phyloP scores from a whole-genome alignment of 2,797 vertebrate species.

The Sciurus vulgaris region DNA sequence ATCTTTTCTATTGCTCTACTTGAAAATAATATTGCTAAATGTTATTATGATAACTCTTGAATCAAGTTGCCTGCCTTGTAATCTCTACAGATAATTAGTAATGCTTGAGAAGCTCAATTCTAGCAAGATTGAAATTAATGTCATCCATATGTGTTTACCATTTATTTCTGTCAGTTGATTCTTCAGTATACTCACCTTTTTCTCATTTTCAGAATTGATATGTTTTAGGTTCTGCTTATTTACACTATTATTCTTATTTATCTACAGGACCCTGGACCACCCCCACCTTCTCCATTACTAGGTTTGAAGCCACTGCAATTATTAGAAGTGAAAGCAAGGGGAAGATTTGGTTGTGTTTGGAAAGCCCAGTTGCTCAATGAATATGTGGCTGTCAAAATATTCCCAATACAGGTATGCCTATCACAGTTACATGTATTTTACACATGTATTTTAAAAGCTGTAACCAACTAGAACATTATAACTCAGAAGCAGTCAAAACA shows the following conservation, averaged over 20 bases:
- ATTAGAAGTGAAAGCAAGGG: constrained; percentile 97
- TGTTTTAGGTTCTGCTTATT: constrained; percentile 55
- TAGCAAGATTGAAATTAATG: constrained; percentile 49
- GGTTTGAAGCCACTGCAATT: constrained; percentile 97
- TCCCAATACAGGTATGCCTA: constrained; percentile 95
- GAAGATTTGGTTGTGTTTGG: constrained; percentile 98
- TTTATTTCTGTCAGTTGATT: constrained; percentile 72
- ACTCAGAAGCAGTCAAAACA: constrained; percentile 43
- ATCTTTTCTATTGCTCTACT: constrained; percentile 9
- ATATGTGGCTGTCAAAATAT: constrained; percentile 98
- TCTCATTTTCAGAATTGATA: constrained; percentile 59
- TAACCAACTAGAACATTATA: neutral
- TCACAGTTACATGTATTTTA: neutral
- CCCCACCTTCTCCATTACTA: constrained; percentile 94
- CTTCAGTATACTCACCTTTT: constrained; percentile 42
- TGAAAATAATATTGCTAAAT: neutral
- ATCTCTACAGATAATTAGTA: constrained; percentile 18
- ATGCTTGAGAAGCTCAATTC: constrained; percentile 51
- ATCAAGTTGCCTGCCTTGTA: constrained; percentile 54
- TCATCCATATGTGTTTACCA: constrained; percentile 62
- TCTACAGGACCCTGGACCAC: constrained; percentile 95
- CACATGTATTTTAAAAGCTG: constrained; percentile 17
- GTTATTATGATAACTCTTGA: constrained; percentile 24
- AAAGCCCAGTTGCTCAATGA: constrained; percentile 97
- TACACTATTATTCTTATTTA: constrained; percentile 56